phyloP scores from a whole-genome alignment of 2,797 vertebrate species.

The Trachops cirrhosus region DNA sequence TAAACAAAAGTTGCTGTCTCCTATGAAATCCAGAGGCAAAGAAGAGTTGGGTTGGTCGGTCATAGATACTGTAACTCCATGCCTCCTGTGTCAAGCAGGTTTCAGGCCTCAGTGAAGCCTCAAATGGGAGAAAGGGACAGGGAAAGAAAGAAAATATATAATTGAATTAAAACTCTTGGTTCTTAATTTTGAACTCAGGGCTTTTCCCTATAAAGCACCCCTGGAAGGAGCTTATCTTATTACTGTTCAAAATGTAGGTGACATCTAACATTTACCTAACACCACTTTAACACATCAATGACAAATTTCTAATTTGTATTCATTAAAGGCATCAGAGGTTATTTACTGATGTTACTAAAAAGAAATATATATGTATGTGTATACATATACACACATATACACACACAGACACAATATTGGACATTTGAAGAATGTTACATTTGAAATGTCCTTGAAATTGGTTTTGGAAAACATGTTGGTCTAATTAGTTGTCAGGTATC shows the following conservation, averaged over 20 bases:
- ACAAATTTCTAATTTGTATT: not conserved
- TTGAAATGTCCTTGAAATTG: conserved; percentile 36
- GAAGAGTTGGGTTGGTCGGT: not conserved
- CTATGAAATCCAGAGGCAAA: not conserved
- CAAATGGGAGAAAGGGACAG: not conserved
- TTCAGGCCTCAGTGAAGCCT: not conserved
- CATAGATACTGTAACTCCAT: not conserved
- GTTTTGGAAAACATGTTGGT: conserved; percentile 37
- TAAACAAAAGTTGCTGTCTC: not conserved
- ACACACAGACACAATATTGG: not conserved
- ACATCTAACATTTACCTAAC: not conserved
- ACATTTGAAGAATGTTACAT: not conserved
- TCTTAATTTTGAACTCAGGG: not conserved
- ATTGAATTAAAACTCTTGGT: not conserved
- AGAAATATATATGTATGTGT: not conserved
- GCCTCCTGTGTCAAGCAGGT: not conserved
- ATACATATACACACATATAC: too few relatives aligned
- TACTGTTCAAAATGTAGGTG: not conserved
- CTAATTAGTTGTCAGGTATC: conserved; percentile 69
- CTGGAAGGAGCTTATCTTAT: not conserved
- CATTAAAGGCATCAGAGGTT: conserved; percentile 21
- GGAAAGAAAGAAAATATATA: not conserved
- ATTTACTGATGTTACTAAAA: conserved; percentile 17
- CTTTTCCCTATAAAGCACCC: not conserved
- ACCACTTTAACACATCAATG: not conserved